These are phyloP conservation scores for Gadus chalcogrammus DNA, from an alignment of 2,113 vertebrate species.

Conservation along the genomic window DNA sequence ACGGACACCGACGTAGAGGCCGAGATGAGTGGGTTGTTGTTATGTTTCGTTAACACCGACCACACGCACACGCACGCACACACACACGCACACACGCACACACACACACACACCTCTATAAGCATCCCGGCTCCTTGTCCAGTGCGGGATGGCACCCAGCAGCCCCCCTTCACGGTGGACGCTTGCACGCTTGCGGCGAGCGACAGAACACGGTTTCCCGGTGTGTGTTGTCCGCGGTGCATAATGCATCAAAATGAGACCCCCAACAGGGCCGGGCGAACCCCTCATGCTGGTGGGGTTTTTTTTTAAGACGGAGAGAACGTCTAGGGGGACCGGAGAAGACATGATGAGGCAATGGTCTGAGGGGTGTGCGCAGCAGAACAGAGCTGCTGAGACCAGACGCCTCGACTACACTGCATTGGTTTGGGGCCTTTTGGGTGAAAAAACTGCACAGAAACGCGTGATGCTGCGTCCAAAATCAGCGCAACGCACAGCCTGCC, in stretches of 20 bases:
- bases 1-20: no score
- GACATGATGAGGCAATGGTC: constrained; percentile 20
- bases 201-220: constrained; percentile 20
- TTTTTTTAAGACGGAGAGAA: constrained; percentile 27
- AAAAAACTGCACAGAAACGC: constrained; percentile 28
- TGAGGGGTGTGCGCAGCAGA: not conserved
- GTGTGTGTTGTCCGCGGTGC: constrained; percentile 33
- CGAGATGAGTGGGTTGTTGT: no score
- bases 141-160: not conserved
- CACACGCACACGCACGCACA: no score
- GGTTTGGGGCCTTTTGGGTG: constrained; percentile 53
- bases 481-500: constrained; percentile 31
- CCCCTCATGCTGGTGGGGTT: not conserved
- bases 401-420: constrained; percentile 52
- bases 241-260: constrained; percentile 33
- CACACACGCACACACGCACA: no score
- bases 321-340: constrained; percentile 43
- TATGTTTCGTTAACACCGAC: no score
- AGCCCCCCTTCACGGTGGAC: constrained; percentile 40
- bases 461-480: constrained; percentile 34
- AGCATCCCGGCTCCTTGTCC: no score
- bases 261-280: not conserved
- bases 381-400: not conserved
- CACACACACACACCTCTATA: no score
- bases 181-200: constrained; percentile 37